Evolutionary conservation across 2,113 vertebrate species (phyloP), one percentile per base, ranked within the genome.

Genomic region (Datnioides undecimradiatus): DNA sequence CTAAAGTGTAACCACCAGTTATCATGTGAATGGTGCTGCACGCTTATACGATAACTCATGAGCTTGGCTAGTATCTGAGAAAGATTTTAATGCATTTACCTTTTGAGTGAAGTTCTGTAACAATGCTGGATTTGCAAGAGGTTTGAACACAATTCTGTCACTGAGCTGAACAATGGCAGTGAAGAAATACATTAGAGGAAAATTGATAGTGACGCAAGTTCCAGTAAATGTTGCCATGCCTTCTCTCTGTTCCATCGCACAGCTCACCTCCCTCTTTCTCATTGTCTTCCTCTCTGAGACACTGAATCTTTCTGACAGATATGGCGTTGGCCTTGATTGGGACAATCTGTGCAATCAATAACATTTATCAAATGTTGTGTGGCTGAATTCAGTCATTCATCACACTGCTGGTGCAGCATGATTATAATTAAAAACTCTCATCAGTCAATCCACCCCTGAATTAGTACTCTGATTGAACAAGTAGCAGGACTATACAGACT

Each of bases 321-420:
- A 45, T 21, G 17, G 43, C 9, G 5, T 45, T 68, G 82, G 75
- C 62, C 72, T 70, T 80, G 76, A 88, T 86, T 83, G 69, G 68
- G 70, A 62, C 38, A 23, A 85, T 82, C 76, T 51, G 38, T 58
- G 60, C 73, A 77, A 86, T 88, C 87, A 86, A 71, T 83, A 86
- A 81, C 83, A 88, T 88, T 86, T 88, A 81, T 88, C 80, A 88
- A 86, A 85, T 76, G 83, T 83, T 70, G n/a, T 65, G 67, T 27
- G 23, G 49, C 62, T 80, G 83, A 86, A 86, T 86, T 80, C 69
- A 48, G 59, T 71, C 87, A 86, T 88, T 80, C 66, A 88, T 86
- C 83, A 86, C 68, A 29, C 63, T 62, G 80, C 63, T 64, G 40
- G 31, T 51, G 43, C 14, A 4, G 80, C 51, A 73, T 86, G 82